These are phyloP conservation scores for Miichthys miiuy DNA, from an alignment of 2,797 vertebrate species.

Conservation along the genomic window DNA sequence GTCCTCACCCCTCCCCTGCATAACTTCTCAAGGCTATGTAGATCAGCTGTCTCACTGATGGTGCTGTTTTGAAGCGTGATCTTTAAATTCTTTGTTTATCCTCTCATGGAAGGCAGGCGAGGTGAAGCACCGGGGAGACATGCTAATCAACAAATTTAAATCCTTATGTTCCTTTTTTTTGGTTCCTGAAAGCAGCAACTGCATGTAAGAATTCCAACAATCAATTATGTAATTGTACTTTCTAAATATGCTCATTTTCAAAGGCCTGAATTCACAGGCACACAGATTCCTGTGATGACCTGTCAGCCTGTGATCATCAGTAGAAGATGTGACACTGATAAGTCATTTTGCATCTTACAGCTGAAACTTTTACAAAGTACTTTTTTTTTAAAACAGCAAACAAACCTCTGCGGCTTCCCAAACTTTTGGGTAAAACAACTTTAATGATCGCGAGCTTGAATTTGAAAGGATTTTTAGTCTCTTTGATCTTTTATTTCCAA, in stretches of 20 bases:
- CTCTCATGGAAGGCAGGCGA: constrained; percentile 25
- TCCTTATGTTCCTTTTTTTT: constrained; percentile 7
- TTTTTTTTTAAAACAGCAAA: constrained; percentile 36
- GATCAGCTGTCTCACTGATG: constrained; percentile 69
- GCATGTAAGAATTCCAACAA: constrained; percentile 14
- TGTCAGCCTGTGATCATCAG: constrained; percentile 26
- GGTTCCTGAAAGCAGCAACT: constrained; percentile 13
- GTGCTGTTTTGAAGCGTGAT: constrained; percentile 44
- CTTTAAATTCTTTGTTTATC: constrained; percentile 57
- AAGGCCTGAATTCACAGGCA: constrained; percentile 23
- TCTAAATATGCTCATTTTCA: constrained; percentile 45
- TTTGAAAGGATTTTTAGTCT: constrained; percentile 69
- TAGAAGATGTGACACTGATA: constrained; percentile 27
- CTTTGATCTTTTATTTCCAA: constrained; percentile 82
- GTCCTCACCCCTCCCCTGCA: constrained; percentile 44
- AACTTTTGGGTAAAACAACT: constrained; percentile 62
- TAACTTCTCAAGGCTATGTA: constrained; percentile 66
- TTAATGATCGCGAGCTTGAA: constrained; percentile 66
- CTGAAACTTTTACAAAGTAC: constrained; percentile 43
- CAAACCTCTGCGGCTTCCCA: constrained; percentile 56
- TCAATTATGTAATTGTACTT: constrained; percentile 47
- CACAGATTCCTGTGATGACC: constrained; percentile 32
- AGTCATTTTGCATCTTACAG: constrained; percentile 40
- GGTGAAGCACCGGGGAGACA: constrained; percentile 34
- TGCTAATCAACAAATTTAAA: constrained; percentile 42